Evolutionary conservation across 2,113 vertebrate species (phyloP), one percentile per base, ranked within the genome.

Genomic region (Nycticebus coucang): DNA sequence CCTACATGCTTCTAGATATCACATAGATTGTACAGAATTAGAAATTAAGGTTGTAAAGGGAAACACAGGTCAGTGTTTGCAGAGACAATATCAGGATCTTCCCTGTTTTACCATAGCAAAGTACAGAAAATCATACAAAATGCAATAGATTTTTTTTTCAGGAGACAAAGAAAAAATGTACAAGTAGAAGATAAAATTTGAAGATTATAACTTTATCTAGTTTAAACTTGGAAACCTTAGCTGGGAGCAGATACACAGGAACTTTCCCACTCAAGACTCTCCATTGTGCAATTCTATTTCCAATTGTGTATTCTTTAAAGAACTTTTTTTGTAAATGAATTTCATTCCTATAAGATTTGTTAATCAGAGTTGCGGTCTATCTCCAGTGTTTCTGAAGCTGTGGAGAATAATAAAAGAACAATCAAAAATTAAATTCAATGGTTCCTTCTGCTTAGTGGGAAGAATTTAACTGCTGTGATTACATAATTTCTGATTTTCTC

Each of bases 401-500:
- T 55, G 22, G 53, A 24, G 2, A 92, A 68, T 60, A 62, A 19
- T 74, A 78, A 86, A 84, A 45, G n/a, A 95, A 18, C 22, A 28
- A 72, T 87, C 62, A 72, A 75, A 90, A 87, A 66, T 53, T 89
- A 74, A 72, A 82, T 71, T 24, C 33, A 37, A 28, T 37, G 26
- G 9, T 93, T 95, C 89, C 9, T 57, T 75, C 35, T 45, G 22
- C 68, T 50, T 89, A 53, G 62, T 62, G 17, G 79, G 72, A 74
- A 79, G 59, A 55, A 81, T 26, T 69, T 60, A 88, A 93, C 15
- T 68, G 28, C 55, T 84, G 7, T 87, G 71, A 81, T 87, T 93
- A 91, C 22, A 24, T 77, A 84, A 59, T 35, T 55, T 62, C 45
- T 93, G 60, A 50, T 79, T 93, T 85, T 96, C 82, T 95, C 33